Base-by-base conservation (phyloP, 2,113 vertebrate species). In the Pongo abelii region DNA sequence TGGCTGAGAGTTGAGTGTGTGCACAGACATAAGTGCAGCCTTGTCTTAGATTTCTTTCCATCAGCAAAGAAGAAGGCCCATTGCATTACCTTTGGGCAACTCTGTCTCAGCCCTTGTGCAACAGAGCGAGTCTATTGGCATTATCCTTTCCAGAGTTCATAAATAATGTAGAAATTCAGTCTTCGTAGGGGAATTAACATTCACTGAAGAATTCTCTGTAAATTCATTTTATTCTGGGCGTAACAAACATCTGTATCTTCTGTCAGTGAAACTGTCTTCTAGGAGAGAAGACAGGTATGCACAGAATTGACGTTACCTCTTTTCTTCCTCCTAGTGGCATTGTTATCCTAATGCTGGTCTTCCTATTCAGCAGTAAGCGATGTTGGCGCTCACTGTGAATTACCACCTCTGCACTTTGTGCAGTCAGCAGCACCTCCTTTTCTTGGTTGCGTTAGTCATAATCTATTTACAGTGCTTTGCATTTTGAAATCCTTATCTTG, bases 401-500 rank as follows among this genome's bases (percentile, higher is more conserved):
- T 80, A 25, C 78, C 4, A 5, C 87, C 30, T 50, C 59, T 61
- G 87, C 72, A 67, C 75, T 59, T 48, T 77, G 46, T 55, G 83
- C 55, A 40, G 67, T 30, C 46, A 46, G 61, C n/a, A 77, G 14
- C 5, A 6, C 40, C 27, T 93, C 84, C 55, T 93, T 92, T 72
- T 48, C 89, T 92, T 64, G 38, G 35, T 40, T 30, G 46, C 5
- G 2, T 92, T 70, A 48, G 61, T 96, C 70, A 92, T 79, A 90
- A 96, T 89, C 96, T 89, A 70, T 90, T 98, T 92, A 75, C 6
- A 92, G 80, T 83, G 72, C 96, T 98, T 97, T 97, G 94, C 97
- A 97, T 96, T 95, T 94, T 92, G 79, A 97, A 96, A 91, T 97
- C 90, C 72, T 96, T 83, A 96, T 96, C 78, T 85, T 77, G 64